Conservation (phyloP, 2,888 invertebrate genomes). For the Oligia fasciuncula region DNA sequence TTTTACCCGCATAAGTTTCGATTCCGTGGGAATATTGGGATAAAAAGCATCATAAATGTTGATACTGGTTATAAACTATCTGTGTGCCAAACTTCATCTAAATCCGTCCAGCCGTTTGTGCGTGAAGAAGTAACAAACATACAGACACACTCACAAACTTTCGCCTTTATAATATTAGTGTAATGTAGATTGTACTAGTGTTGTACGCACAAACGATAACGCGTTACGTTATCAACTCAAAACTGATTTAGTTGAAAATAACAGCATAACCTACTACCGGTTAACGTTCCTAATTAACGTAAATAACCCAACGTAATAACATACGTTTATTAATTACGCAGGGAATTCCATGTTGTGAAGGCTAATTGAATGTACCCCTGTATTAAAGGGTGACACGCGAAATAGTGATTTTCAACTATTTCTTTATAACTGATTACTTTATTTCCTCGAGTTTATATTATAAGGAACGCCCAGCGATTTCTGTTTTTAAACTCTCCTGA, state of each 20-base stretch:
- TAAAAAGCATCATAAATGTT: no score
- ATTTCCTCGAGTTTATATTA: conserved; percentile 59
- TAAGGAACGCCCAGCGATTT: conserved; percentile 31
- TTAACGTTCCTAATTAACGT: conserved; percentile 54
- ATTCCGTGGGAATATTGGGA: no score
- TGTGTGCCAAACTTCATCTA: no score
- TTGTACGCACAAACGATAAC: conserved; percentile 24
- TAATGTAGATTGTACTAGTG: conserved; percentile 12
- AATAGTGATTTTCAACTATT: conserved; percentile 73
- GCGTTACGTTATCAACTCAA: conserved; percentile 27
- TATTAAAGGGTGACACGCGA: conserved; percentile 75
- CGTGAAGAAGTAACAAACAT: no score
- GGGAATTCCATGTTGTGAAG: conserved; percentile 51
- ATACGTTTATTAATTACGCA: conserved; percentile 61
- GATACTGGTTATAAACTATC: no score
- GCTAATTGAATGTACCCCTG: conserved; percentile 63
- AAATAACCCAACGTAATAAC: conserved; percentile 51
- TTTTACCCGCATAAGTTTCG: no score
- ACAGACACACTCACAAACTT: no score
- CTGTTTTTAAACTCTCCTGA: conserved; percentile 29
- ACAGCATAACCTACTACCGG: conserved; percentile 47
- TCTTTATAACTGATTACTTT: conserved; percentile 71
- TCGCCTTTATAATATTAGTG: no score
- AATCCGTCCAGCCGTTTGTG: no score
- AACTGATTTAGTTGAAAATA: conserved; percentile 55